phyloP scores from a whole-genome alignment of 2,888 invertebrate genomes.

The Pyrgus malvae region DNA sequence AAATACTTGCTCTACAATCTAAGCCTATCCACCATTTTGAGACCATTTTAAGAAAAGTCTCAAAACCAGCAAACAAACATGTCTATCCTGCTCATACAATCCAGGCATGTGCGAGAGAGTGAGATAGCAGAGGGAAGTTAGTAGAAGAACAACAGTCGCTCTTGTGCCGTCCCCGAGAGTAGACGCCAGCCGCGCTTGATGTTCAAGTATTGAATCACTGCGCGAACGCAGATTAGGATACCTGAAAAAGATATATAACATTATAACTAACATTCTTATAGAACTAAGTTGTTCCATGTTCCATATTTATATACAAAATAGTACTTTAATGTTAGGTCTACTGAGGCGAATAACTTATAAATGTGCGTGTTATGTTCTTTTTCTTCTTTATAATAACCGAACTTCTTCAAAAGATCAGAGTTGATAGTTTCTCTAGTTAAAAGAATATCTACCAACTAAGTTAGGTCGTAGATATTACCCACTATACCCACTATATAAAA shows the following conservation, averaged over 20 bases:
- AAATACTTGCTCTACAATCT: constrained; percentile 3
- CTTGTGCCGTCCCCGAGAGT: constrained; percentile 92
- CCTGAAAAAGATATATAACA: constrained; percentile 81
- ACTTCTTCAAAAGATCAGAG: too few relatives aligned
- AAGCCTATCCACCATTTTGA: not conserved
- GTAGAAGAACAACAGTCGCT: constrained; percentile 93
- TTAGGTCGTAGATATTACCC: too few relatives aligned
- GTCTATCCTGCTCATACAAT: constrained; percentile 44
- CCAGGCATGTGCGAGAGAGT: constrained; percentile 39
- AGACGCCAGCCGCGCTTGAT: constrained; percentile 95
- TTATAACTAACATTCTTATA: too few relatives aligned
- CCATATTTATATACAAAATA: too few relatives aligned
- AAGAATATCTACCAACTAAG: too few relatives aligned
- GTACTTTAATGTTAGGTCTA: too few relatives aligned
- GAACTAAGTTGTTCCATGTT: too few relatives aligned
- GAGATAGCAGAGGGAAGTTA: constrained; percentile 56
- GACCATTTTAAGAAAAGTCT: constrained; percentile 10
- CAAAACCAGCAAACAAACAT: not conserved
- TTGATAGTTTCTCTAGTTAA: too few relatives aligned
- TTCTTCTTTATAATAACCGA: too few relatives aligned
- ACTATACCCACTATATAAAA: too few relatives aligned
- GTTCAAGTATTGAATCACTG: constrained; percentile 93
- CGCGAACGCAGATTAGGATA: constrained; percentile 92
- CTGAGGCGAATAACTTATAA: too few relatives aligned
- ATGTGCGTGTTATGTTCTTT: too few relatives aligned